Base-by-base conservation (phyloP, 2,797 vertebrate species). In the Danio choprae region DNA sequence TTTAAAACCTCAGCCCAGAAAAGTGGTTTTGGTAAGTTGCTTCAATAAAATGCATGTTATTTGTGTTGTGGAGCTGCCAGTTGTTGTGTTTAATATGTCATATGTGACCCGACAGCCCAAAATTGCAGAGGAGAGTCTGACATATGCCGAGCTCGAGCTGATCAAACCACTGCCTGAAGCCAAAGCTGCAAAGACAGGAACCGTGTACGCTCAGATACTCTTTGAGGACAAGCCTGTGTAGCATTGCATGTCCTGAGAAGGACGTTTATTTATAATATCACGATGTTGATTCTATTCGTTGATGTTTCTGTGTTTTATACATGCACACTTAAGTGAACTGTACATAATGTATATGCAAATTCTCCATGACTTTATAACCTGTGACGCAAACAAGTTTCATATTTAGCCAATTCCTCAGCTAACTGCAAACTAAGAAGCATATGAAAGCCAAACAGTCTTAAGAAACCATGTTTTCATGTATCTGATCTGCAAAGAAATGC, bases 61-160 rank as follows among this genome's bases (percentile, higher is more conserved):
- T 53, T 65, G 15, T 6, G 7, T 6, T 67, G 50, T 8, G 43
- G 9, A 65, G 63, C 29, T 65, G 9, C 50, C 60, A 58, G 1
- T 48, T 13, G 41, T 59, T 48, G 41, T 15, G 11, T 69, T 38
- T 13, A 20, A 38, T 56, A 9, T 68, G 12, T 20, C 8, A 20
- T 13, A 29, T 46, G 40, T 12, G 1, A 59, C 15, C 44, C 67
- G 76, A 2, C 84, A 95, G 95, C 94, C 95, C 0, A 94, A 90
- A 89, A 95, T 95, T 44, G 92, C 96, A 15, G 98, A 99, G 89
- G 97, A 98, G 89, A 96, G 91, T 83, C 90, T 99, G 91, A 98
- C 96, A 13, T 99, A 99, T 0, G 98, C 97, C 0, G 98, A 98
- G 89, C 90, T 99, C 91, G 98, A 99, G 87, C 92, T 99, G 86